Percentiles rank a stretch among this genome's conserved stretches.
phyloP scores from a whole-genome alignment of 2,888 invertebrate species.

The Parasteatoda lunata region DNA sequence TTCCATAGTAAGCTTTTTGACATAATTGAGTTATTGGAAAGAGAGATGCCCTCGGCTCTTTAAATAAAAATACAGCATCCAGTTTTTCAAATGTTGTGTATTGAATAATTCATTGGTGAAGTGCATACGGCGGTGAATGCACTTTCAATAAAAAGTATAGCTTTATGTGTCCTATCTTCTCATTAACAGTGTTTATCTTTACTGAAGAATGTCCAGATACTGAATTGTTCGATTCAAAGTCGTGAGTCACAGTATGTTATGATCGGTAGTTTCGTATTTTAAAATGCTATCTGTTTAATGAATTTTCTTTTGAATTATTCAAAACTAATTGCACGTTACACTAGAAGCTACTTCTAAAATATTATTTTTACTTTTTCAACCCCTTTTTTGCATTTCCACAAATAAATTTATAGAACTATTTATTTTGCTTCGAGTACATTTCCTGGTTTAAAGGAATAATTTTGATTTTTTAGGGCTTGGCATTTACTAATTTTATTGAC shows the following conservation, averaged over 20 bases:
- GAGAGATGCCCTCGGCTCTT: constrained; percentile 26
- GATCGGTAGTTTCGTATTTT: constrained; percentile 3
- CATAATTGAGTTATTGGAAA: constrained; percentile 53
- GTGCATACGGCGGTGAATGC: constrained; percentile 42
- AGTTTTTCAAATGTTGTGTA: constrained; percentile 50
- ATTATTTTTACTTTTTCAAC: background rate
- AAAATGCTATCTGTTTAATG: background rate
- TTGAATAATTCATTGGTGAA: constrained; percentile 50
- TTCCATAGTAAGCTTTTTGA: constrained; percentile 18
- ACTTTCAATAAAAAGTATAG: constrained; percentile 43
- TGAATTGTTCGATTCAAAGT: background rate
- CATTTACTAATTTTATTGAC: too few relatives aligned
- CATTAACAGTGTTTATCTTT: background rate
- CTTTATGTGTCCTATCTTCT: constrained; percentile 11
- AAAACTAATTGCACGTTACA: background rate
- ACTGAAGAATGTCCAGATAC: background rate
- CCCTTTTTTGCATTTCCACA: background rate
- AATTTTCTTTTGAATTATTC: background rate
- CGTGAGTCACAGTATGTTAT: background rate
- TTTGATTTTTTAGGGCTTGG: too few relatives aligned
- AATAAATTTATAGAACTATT: background rate
- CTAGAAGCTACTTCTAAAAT: background rate
- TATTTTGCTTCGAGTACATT: background rate
- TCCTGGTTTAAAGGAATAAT: too few relatives aligned
- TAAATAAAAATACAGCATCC: constrained; percentile 34